These are phyloP conservation scores for Amaurobius ferox DNA, from an alignment of 2,888 invertebrate genomes.

Conservation along the genomic window DNA sequence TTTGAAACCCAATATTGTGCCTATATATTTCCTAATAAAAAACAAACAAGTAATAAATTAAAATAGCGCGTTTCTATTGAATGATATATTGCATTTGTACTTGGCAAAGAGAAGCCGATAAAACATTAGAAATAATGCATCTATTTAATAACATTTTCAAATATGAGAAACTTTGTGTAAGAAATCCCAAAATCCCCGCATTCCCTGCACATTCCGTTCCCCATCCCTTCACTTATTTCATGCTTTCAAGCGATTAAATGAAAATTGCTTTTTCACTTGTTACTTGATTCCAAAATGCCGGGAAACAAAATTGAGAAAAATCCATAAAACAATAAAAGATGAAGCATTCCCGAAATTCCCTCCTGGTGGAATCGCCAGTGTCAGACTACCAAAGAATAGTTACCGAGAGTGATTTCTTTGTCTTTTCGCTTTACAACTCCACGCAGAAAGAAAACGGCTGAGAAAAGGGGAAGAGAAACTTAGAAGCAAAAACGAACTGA, in stretches of 20 bases:
- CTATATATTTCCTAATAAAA: too few relatives aligned
- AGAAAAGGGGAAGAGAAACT: neutral
- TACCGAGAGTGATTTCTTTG: slow-evolving; percentile 50
- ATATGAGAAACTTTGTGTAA: too few relatives aligned
- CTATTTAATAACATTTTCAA: too few relatives aligned
- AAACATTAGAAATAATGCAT: too few relatives aligned
- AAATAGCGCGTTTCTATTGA: too few relatives aligned
- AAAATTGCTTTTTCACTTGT: neutral
- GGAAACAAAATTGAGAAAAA: neutral
- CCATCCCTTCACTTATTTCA: neutral
- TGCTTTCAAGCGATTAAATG: neutral
- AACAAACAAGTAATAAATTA: too few relatives aligned
- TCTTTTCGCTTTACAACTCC: slow-evolving; percentile 14
- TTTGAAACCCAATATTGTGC: too few relatives aligned
- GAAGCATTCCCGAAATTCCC: neutral
- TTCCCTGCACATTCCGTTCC: too few relatives aligned
- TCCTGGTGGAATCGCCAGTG: neutral
- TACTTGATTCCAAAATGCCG: neutral
- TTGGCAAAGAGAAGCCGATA: too few relatives aligned
- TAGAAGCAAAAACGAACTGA: slow-evolving; percentile 38
- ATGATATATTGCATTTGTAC: too few relatives aligned
- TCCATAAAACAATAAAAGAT: neutral
- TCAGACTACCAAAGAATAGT: slow-evolving; percentile 33
- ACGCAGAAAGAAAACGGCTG: neutral
- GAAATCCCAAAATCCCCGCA: too few relatives aligned